Percentiles rank a stretch among this genome's conserved stretches.
phyloP scores from a whole-genome alignment of 2,888 invertebrate genomes.

The Phalera bucephala region DNA sequence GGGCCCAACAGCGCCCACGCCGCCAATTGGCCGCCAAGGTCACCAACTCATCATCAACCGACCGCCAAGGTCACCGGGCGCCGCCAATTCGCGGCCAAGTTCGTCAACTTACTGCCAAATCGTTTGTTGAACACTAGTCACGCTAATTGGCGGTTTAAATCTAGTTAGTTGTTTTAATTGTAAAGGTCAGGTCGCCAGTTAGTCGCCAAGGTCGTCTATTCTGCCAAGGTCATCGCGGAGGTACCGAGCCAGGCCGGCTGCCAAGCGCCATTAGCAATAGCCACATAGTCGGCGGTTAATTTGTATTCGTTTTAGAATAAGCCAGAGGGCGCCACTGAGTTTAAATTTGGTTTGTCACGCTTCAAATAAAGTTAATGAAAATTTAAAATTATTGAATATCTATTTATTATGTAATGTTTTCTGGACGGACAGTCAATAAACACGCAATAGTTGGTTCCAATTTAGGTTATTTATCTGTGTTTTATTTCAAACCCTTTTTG shows the following conservation, averaged over 20 bases:
- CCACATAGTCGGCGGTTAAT: slow-evolving; percentile 78
- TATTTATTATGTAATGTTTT: slow-evolving; percentile 72
- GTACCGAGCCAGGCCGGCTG: slow-evolving; percentile 43
- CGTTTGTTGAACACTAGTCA: slow-evolving; percentile 40
- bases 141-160: slow-evolving; percentile 36
- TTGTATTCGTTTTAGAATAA: slow-evolving; percentile 83
- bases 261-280: slow-evolving; percentile 75
- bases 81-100: slow-evolving; percentile 32
- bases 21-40: slow-evolving; percentile 35
- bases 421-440: slow-evolving; percentile 82
- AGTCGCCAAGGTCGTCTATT: slow-evolving; percentile 29
- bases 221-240: slow-evolving; percentile 37
- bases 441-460: slow-evolving; percentile 83
- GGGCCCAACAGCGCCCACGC: slow-evolving; percentile 11
- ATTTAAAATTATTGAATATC: slow-evolving; percentile 61
- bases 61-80: slow-evolving; percentile 23
- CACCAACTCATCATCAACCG: slow-evolving; percentile 32
- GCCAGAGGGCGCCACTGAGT: slow-evolving; percentile 70
- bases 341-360: slow-evolving; percentile 68
- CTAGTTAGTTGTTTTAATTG: slow-evolving; percentile 31
- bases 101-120: slow-evolving; percentile 45
- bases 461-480: slow-evolving; percentile 50
- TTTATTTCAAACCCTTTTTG: slow-evolving; percentile 19
- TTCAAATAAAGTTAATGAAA: slow-evolving; percentile 72
- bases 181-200: slow-evolving; percentile 26